Conservation (phyloP, 2,113 vertebrate genomes). For the Oryzias javanicus region DNA sequence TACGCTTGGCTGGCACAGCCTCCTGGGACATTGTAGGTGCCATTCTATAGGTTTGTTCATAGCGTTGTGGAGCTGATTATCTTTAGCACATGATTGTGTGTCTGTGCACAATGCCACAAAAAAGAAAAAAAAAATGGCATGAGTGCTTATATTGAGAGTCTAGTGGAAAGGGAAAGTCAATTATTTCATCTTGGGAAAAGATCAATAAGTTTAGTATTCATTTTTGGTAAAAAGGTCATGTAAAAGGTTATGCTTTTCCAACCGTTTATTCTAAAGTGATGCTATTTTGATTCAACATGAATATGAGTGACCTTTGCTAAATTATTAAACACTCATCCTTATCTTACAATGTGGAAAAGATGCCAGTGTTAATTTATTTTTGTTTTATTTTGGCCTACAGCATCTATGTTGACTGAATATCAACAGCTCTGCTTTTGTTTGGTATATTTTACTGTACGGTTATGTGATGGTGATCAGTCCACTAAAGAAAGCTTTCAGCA, state of each 20-base stretch:
- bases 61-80: neutral
- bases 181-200: conserved; percentile 27
- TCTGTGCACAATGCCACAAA: neutral
- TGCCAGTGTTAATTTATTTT: neutral
- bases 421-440: too few relatives aligned
- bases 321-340: conserved; percentile 24
- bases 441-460: too few relatives aligned
- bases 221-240: conserved; percentile 53
- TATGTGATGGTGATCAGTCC: too few relatives aligned
- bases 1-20: conserved; percentile 17
- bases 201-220: conserved; percentile 43
- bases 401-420: too few relatives aligned
- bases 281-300: conserved; percentile 32
- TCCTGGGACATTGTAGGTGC: neutral
- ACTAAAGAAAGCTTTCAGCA: too few relatives aligned
- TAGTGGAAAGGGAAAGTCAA: conserved; percentile 22
- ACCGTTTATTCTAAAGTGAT: conserved; percentile 16
- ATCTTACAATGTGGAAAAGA: neutral
- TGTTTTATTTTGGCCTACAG: neutral
- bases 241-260: conserved; percentile 29
- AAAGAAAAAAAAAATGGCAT: neutral
- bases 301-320: conserved; percentile 47
- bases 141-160: conserved; percentile 12
- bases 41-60: neutral
- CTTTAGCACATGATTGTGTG: conserved; percentile 13